A percentile compares a stretch with the other conserved stretches of the same genome.
These are phyloP conservation scores for Ischnura elegans DNA, from an alignment of 2,888 invertebrate species.

Conservation along the genomic window DNA sequence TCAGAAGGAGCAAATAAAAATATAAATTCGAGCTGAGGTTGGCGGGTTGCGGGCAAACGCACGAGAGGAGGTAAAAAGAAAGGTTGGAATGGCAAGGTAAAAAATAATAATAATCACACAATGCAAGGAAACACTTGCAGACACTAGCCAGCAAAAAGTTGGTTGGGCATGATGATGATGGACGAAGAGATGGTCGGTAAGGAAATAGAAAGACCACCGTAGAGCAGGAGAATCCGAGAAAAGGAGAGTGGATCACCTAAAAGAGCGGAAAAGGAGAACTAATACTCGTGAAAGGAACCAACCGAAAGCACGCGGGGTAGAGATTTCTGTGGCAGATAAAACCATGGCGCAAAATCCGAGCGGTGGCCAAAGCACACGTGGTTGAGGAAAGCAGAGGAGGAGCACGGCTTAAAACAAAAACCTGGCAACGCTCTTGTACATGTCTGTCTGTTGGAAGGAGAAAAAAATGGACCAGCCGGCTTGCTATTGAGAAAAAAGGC, in stretches of 20 bases:
- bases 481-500: background rate
- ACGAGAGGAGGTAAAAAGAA: background rate
- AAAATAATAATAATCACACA: background rate
- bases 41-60: background rate
- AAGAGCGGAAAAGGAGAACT: background rate
- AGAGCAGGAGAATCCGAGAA: background rate
- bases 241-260: no score
- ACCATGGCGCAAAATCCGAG: background rate
- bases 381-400: background rate
- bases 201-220: background rate
- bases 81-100: background rate
- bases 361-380: background rate
- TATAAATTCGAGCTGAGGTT: background rate
- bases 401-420: slow-evolving; percentile 2
- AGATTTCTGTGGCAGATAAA: background rate
- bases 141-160: background rate
- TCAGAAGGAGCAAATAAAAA: background rate
- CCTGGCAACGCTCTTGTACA: background rate
- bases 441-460: background rate
- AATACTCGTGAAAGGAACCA: background rate
- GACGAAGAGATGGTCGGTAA: background rate
- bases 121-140: background rate
- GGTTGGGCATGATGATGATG: background rate
- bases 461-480: slow-evolving; percentile 8
- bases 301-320: background rate